These are phyloP conservation scores for Paragorgia papillata DNA, from an alignment of 92 coral and sea anemone species.

Conservation along the genomic window DNA sequence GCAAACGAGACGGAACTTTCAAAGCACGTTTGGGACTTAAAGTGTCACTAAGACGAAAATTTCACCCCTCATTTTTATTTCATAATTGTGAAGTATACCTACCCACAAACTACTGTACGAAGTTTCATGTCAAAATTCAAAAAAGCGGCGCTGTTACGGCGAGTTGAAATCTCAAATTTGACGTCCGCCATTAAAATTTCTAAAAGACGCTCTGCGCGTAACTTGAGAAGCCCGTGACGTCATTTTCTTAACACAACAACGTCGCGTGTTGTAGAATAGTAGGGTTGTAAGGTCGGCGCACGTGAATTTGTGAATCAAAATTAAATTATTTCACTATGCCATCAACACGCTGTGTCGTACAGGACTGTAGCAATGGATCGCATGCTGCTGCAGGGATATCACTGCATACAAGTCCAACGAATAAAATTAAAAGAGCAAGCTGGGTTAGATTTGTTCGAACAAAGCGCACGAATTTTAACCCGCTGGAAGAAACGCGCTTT, in stretches of 20 bases:
- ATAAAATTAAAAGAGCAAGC: too few species aligned
- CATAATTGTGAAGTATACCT: constrained; percentile 11
- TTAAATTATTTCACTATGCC: too few species aligned
- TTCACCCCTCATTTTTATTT: constrained; percentile 5
- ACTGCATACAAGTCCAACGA: too few species aligned
- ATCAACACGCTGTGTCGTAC: too few species aligned
- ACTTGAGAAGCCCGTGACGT: not conserved
- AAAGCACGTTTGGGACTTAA: too few species aligned
- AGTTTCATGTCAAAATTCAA: not conserved
- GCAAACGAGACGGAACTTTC: too few species aligned
- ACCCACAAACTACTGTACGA: not conserved
- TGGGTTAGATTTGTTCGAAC: too few species aligned
- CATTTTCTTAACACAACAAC: constrained; percentile 19
- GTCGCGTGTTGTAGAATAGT: constrained; percentile 1
- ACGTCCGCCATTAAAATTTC: constrained; percentile 4
- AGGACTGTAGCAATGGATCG: too few species aligned
- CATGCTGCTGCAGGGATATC: too few species aligned
- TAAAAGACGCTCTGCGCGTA: not conserved
- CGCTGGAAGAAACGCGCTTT: not conserved
- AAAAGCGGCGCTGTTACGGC: not conserved
- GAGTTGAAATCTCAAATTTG: constrained; percentile 18
- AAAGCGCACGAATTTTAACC: constrained; percentile 3
- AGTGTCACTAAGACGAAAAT: too few species aligned
- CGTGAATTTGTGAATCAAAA: too few species aligned
- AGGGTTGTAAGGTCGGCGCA: too few species aligned